phyloP scores from a whole-genome alignment of 2,888 invertebrate species.

The Chelonus formosanus region DNA sequence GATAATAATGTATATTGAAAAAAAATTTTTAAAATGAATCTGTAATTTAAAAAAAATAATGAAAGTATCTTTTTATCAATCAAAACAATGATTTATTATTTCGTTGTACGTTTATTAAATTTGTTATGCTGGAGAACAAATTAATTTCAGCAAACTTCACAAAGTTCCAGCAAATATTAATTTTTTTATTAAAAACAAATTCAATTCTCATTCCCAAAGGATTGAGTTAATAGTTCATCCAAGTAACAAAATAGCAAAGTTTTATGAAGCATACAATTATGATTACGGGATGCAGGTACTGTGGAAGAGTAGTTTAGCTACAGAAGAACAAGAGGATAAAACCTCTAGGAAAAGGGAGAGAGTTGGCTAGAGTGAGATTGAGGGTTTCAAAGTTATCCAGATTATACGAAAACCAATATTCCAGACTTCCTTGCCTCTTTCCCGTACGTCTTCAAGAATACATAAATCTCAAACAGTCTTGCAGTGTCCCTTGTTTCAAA shows the following conservation, averaged over 20 bases:
- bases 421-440: constrained; percentile 55
- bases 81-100: too few species aligned
- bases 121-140: too few species aligned
- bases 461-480: constrained; percentile 56
- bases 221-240: constrained; percentile 35
- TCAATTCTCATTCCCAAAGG: neutral
- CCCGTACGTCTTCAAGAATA: constrained; percentile 47
- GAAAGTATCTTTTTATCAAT: too few species aligned
- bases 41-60: too few species aligned
- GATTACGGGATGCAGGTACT: constrained; percentile 36
- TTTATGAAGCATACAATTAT: constrained; percentile 52
- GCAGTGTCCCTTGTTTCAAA: constrained; percentile 44
- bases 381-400: constrained; percentile 52
- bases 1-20: too few species aligned
- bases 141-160: too few species aligned
- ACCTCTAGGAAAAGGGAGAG: constrained; percentile 35
- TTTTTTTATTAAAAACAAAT: too few species aligned
- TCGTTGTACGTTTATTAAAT: too few species aligned
- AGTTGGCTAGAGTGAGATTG: constrained; percentile 47
- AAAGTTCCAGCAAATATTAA: too few species aligned
- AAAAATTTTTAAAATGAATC: too few species aligned
- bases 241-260: constrained; percentile 44
- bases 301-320: constrained; percentile 3
- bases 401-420: constrained; percentile 60
- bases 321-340: constrained; percentile 22